Evolutionary conservation across 2,797 vertebrate species (phyloP).

Genomic region (Cyprinodon diabolis): DNA sequence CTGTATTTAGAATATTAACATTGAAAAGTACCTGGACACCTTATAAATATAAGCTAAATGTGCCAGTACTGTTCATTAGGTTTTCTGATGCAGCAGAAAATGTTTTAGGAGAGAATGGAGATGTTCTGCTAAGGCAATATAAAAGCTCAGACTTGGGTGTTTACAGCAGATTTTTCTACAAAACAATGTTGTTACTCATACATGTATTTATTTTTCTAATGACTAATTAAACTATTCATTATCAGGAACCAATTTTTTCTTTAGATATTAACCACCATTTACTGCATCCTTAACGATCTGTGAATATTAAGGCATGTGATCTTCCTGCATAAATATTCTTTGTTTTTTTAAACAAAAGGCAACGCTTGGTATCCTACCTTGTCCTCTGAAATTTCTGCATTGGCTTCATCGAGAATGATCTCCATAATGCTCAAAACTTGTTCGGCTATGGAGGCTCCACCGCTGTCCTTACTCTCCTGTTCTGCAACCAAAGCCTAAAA

Average conservation of each 20-base stretch:
- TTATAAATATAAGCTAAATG: background rate
- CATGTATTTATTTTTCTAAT: background rate
- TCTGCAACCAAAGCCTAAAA: slow-evolving; percentile 95
- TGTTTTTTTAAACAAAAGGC: background rate
- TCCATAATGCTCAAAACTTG: slow-evolving; percentile 99
- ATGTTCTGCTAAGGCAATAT: background rate
- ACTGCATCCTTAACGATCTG: background rate
- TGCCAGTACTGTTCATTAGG: background rate
- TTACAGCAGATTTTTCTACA: background rate
- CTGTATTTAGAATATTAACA: background rate
- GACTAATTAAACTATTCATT: background rate
- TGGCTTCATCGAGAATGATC: slow-evolving; percentile 98
- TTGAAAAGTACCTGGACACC: background rate
- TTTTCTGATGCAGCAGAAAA: background rate
- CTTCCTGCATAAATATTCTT: background rate
- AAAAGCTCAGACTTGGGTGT: background rate
- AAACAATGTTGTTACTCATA: background rate
- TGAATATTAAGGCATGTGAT: background rate
- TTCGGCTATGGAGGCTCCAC: slow-evolving; percentile 95
- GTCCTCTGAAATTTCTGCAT: slow-evolving; percentile 97
- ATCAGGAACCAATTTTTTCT: no score
- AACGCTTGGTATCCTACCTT: slow-evolving; percentile 80
- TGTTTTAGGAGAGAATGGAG: background rate
- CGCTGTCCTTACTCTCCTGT: slow-evolving; percentile 98
- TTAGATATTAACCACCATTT: no score